A percentile compares a stretch with the other conserved stretches of the same genome.
These are phyloP conservation scores for Meiosimyza platycephala DNA, from an alignment of 2,888 invertebrate genomes.

Conservation along the genomic window DNA sequence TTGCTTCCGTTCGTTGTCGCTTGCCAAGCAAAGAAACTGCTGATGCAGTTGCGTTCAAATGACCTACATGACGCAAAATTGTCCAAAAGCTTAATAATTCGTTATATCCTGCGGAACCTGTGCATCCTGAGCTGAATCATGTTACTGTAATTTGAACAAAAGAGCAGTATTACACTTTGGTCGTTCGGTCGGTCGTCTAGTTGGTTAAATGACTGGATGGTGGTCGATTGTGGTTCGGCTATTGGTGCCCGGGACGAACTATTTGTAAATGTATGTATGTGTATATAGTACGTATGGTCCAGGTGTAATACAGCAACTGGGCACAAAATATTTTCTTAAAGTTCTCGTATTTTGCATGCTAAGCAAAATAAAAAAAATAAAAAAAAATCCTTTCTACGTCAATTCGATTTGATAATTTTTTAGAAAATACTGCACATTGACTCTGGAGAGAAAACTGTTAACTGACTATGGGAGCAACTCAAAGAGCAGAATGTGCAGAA, in stretches of 20 bases:
- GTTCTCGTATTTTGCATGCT: too few species aligned
- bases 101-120: slow-evolving; percentile 56
- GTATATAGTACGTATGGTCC: background rate
- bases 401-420: too few species aligned
- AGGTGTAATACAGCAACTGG: background rate
- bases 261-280: slow-evolving; percentile 9
- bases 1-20: slow-evolving; percentile 27
- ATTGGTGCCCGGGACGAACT: background rate
- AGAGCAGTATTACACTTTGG: background rate
- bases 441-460: too few species aligned
- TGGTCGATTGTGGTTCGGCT: background rate
- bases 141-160: slow-evolving; percentile 14
- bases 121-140: slow-evolving; percentile 40
- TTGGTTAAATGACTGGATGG: background rate
- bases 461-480: too few species aligned
- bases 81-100: slow-evolving; percentile 58
- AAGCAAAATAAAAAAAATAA: too few species aligned
- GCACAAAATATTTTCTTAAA: background rate
- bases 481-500: too few species aligned
- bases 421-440: too few species aligned
- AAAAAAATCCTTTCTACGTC: too few species aligned
- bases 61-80: slow-evolving; percentile 38
- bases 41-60: background rate
- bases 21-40: background rate
- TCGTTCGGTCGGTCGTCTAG: background rate